Evolutionary conservation across 2,797 vertebrate species (phyloP).

Genomic region (Characodon lateralis): DNA sequence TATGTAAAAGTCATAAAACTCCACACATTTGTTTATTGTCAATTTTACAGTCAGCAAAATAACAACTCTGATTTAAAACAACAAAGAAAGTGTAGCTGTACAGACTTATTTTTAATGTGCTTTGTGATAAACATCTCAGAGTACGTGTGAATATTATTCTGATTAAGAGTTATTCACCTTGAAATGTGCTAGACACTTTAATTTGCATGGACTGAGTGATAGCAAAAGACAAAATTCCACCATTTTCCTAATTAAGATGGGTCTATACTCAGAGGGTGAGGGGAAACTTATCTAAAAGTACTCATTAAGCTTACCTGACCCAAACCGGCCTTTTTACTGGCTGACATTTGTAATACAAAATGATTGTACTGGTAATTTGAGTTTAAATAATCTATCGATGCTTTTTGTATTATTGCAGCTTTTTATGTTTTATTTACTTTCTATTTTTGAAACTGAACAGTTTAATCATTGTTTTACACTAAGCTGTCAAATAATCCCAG

Average conservation of each 20-base stretch:
- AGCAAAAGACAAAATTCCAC: constrained; percentile 3
- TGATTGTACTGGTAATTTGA: background rate
- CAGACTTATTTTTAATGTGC: constrained; percentile 11
- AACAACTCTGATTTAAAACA: constrained; percentile 31
- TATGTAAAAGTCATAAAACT: constrained; percentile 17
- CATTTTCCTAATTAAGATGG: constrained; percentile 22
- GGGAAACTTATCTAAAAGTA: constrained; percentile 11
- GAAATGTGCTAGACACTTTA: background rate
- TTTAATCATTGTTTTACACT: too few species aligned
- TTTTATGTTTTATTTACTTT: too few species aligned
- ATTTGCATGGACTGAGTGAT: constrained; percentile 13
- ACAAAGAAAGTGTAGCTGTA: background rate
- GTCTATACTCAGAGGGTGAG: background rate
- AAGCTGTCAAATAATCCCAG: too few species aligned
- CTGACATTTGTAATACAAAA: constrained; percentile 24
- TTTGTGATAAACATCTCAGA: constrained; percentile 13
- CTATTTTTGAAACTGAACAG: too few species aligned
- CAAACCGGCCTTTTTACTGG: constrained; percentile 5
- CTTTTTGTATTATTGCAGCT: too few species aligned
- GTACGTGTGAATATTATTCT: constrained; percentile 11
- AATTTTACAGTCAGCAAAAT: constrained; percentile 22
- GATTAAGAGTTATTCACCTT: constrained; percentile 12
- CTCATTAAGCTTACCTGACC: constrained; percentile 18
- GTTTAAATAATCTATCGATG: background rate
- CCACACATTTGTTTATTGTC: constrained; percentile 18